Conservation (phyloP, 2,888 invertebrate genomes). For the Labia minor region DNA sequence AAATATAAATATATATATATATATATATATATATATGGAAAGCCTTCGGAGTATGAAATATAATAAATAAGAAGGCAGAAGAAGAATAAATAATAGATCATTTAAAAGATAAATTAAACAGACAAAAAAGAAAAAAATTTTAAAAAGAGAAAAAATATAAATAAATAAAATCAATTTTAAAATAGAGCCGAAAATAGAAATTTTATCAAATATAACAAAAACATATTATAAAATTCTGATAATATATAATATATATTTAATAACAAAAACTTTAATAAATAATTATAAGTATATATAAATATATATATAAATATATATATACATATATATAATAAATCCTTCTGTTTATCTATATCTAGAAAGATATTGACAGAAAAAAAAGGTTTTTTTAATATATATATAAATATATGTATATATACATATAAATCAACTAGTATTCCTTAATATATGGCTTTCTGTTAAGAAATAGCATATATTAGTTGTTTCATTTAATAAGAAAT, state of each 20-base stretch:
- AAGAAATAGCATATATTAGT: too few species aligned
- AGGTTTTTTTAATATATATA: background rate
- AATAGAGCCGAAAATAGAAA: background rate
- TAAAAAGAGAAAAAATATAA: too few species aligned
- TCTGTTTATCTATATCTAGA: too few species aligned
- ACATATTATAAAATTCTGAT: background rate
- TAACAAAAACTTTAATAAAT: background rate
- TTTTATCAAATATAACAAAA: background rate
- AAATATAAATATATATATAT: background rate
- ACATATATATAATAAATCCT: too few species aligned
- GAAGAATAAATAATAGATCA: background rate
- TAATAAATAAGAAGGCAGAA: background rate
- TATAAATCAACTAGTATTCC: too few species aligned
- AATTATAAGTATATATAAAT: background rate
- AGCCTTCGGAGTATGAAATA: slow-evolving; percentile 1
- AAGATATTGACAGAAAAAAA: background rate
- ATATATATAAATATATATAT: background rate
- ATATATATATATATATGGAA: background rate
- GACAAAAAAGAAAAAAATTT: background rate
- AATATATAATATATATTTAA: slow-evolving; percentile 4
- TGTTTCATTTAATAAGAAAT: too few species aligned
- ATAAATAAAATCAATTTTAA: background rate
- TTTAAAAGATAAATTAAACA: background rate
- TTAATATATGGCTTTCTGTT: too few species aligned
- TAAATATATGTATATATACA: too few species aligned